phyloP scores from a whole-genome alignment of 2,888 invertebrate genomes.

The Cosmopolites sordidus region DNA sequence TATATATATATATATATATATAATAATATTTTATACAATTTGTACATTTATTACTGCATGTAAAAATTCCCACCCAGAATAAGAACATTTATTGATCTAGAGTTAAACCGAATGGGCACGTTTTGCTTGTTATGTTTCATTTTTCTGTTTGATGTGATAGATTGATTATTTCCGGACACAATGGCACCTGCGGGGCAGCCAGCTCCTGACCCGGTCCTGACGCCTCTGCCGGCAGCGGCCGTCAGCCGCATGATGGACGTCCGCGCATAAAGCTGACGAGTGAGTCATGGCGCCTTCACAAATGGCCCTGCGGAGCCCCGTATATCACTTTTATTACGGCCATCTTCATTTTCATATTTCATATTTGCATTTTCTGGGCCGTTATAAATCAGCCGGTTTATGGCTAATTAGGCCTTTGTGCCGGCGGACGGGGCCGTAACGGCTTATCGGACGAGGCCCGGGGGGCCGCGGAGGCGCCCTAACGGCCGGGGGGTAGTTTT shows the following conservation, averaged over 20 bases:
- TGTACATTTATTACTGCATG: too few species aligned
- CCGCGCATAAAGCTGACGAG: slow-evolving; percentile 71
- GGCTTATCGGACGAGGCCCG: slow-evolving; percentile 49
- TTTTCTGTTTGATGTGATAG: too few species aligned
- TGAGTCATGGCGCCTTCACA: slow-evolving; percentile 62
- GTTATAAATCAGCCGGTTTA: slow-evolving; percentile 62
- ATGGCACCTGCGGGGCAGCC: too few species aligned
- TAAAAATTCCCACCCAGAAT: too few species aligned
- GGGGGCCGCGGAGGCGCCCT: slow-evolving; percentile 12
- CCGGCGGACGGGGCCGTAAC: slow-evolving; percentile 48
- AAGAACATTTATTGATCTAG: too few species aligned
- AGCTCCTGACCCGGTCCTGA: neutral
- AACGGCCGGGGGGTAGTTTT: slow-evolving; percentile 23
- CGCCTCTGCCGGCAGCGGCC: slow-evolving; percentile 45
- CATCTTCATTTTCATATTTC: slow-evolving; percentile 59
- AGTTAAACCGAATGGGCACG: too few species aligned
- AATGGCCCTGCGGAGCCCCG: slow-evolving; percentile 71
- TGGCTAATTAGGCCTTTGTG: slow-evolving; percentile 60
- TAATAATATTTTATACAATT: too few species aligned
- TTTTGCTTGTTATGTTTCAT: too few species aligned
- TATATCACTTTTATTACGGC: slow-evolving; percentile 77
- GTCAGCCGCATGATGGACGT: slow-evolving; percentile 69
- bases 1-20: too few species aligned
- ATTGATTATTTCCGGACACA: too few species aligned
- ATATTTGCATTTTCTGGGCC: slow-evolving; percentile 58